phyloP scores from a whole-genome alignment of 2,888 invertebrate species.

The Vesta saturnalis region DNA sequence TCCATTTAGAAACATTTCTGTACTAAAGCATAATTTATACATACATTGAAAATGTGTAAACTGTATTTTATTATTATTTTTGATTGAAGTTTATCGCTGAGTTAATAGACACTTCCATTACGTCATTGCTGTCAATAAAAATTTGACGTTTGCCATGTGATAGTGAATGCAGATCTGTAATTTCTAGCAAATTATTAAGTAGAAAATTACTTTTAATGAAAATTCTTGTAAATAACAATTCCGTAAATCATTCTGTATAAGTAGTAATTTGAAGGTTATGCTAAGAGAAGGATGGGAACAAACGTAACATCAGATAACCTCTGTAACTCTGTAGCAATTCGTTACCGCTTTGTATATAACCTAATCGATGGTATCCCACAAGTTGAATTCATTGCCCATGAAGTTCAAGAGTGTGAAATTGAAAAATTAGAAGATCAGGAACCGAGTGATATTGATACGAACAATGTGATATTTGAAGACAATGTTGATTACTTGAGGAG shows the following conservation, averaged over 20 bases:
- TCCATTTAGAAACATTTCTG: too few species aligned
- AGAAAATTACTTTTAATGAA: background rate
- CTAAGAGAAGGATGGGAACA: constrained; percentile 53
- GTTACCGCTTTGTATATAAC: constrained; percentile 57
- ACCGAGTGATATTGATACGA: constrained; percentile 49
- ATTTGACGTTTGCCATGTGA: constrained; percentile 52
- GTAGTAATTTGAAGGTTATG: constrained; percentile 40
- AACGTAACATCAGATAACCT: constrained; percentile 48
- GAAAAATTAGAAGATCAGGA: constrained; percentile 55
- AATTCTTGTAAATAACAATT: background rate
- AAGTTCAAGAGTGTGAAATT: constrained; percentile 54
- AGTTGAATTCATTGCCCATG: constrained; percentile 55
- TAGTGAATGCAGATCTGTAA: background rate
- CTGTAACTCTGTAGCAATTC: constrained; percentile 56
- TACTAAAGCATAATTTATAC: too few species aligned
- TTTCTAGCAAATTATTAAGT: background rate
- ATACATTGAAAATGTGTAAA: too few species aligned
- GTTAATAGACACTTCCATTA: background rate
- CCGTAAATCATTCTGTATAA: background rate
- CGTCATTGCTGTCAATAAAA: constrained; percentile 29
- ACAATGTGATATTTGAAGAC: constrained; percentile 68
- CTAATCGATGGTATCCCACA: constrained; percentile 52
- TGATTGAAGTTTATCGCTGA: too few species aligned
- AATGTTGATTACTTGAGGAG: constrained; percentile 86
- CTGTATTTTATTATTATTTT: background rate